phyloP scores from a whole-genome alignment of 2,888 invertebrate species.

The Agrochola circellaris region DNA sequence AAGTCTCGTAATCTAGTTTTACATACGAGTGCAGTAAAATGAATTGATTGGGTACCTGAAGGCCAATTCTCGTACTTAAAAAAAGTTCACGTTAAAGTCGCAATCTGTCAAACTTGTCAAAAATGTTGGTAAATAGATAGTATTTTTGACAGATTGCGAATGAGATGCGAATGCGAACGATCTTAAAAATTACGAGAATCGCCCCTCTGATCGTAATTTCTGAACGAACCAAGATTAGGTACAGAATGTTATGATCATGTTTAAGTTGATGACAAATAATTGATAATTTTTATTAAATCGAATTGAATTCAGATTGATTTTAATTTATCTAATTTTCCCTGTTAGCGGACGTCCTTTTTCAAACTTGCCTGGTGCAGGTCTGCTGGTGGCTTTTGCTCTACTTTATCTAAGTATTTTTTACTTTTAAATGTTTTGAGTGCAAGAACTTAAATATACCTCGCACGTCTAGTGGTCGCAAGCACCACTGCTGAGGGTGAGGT shows the following conservation, averaged over 20 bases:
- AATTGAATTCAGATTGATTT: neutral
- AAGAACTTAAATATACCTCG: neutral
- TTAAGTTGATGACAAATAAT: neutral
- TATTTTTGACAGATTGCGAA: no score
- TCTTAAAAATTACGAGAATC: no score
- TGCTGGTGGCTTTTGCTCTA: no score
- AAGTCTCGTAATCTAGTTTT: constrained; percentile 6
- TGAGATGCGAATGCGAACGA: no score
- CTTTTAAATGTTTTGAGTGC: neutral
- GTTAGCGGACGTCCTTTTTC: no score
- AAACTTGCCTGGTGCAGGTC: no score
- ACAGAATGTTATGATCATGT: neutral
- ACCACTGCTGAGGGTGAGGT: neutral
- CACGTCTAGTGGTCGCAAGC: neutral
- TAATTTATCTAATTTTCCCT: no score
- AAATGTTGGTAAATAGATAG: no score
- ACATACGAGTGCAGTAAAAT: neutral
- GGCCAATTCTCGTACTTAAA: no score
- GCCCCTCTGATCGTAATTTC: neutral
- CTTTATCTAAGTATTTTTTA: neutral
- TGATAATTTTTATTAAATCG: neutral
- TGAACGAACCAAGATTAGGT: neutral
- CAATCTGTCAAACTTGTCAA: no score
- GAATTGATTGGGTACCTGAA: neutral
- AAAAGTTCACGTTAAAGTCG: no score